phyloP scores from a whole-genome alignment of 2,113 vertebrate genomes.

The Heterotilapia buettikoferi region DNA sequence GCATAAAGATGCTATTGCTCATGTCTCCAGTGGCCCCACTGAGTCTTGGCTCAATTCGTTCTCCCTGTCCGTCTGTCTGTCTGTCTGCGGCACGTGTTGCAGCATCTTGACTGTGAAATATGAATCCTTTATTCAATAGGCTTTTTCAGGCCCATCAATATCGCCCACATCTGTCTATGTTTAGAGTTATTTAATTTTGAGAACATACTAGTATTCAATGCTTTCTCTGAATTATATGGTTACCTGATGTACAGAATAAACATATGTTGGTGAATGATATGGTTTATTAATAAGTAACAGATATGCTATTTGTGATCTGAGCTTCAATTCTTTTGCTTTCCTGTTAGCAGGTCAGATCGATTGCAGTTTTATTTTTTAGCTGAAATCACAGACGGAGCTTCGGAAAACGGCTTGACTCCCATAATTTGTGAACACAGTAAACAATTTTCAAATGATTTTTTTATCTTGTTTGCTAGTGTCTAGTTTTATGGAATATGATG shows the following conservation, averaged over 20 bases:
- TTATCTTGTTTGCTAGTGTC: neutral
- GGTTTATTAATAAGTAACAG: neutral
- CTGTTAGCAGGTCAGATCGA: neutral
- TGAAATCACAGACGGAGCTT: neutral
- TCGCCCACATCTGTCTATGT: neutral
- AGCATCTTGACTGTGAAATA: constrained; percentile 21
- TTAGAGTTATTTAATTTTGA: neutral
- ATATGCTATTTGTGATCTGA: neutral
- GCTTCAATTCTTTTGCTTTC: accelerated
- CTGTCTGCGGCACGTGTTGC: neutral
- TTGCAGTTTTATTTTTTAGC: neutral
- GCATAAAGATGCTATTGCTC: neutral
- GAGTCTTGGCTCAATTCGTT: neutral
- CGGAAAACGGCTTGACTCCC: neutral
- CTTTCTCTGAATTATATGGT: neutral
- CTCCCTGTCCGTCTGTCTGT: neutral
- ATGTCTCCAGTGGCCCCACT: constrained; percentile 4
- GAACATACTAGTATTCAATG: neutral
- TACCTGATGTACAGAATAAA: neutral
- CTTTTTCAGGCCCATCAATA: neutral
- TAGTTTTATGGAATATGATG: neutral
- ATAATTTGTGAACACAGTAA: neutral
- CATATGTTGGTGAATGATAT: neutral
- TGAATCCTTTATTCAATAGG: constrained; percentile 3
- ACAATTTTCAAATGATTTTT: neutral